Evolutionary conservation across 2,888 invertebrate species (phyloP).

Genomic region (Oscheius onirici): DNA sequence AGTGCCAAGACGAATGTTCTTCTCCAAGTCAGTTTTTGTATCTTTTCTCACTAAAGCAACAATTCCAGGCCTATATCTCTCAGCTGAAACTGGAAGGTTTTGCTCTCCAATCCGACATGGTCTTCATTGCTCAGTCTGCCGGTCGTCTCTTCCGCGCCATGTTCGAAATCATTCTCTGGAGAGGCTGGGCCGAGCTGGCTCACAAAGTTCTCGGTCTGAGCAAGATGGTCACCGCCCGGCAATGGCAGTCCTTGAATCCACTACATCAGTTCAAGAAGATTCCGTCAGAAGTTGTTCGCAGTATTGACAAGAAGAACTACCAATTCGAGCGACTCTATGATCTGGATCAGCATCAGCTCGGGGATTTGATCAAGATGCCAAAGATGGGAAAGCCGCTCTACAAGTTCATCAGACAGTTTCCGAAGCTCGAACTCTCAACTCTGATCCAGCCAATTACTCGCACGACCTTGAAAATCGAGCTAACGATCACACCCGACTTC

Average conservation of each 20-base stretch:
- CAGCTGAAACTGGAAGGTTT: slow-evolving; percentile 97
- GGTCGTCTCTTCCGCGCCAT: slow-evolving; percentile 92
- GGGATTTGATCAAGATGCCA: slow-evolving; percentile 87
- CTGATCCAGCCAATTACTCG: slow-evolving; percentile 96
- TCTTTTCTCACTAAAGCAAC: neutral
- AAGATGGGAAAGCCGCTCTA: slow-evolving; percentile 94
- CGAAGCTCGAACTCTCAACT: slow-evolving; percentile 92
- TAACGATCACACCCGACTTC: slow-evolving; percentile 97
- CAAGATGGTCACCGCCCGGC: slow-evolving; percentile 95
- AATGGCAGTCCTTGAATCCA: slow-evolving; percentile 98
- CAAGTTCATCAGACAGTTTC: slow-evolving; percentile 89
- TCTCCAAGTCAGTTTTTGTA: slow-evolving; percentile 54
- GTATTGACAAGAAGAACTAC: slow-evolving; percentile 90
- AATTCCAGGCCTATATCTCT: slow-evolving; percentile 91
- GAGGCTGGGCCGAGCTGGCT: slow-evolving; percentile 96
- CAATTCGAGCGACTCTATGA: slow-evolving; percentile 83
- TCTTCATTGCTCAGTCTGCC: slow-evolving; percentile 97
- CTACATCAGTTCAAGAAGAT: slow-evolving; percentile 89
- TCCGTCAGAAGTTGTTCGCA: slow-evolving; percentile 90
- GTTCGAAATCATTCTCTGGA: slow-evolving; percentile 90
- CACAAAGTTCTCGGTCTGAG: slow-evolving; percentile 91
- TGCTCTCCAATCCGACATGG: slow-evolving; percentile 98
- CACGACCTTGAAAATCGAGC: slow-evolving; percentile 87
- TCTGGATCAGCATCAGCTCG: slow-evolving; percentile 94
- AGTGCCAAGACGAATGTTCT: slow-evolving; percentile 82